A percentile compares a stretch with the other conserved stretches of the same genome.
Evolutionary conservation across 2,797 vertebrate species (phyloP).

Genomic region (Periparus ater): DNA sequence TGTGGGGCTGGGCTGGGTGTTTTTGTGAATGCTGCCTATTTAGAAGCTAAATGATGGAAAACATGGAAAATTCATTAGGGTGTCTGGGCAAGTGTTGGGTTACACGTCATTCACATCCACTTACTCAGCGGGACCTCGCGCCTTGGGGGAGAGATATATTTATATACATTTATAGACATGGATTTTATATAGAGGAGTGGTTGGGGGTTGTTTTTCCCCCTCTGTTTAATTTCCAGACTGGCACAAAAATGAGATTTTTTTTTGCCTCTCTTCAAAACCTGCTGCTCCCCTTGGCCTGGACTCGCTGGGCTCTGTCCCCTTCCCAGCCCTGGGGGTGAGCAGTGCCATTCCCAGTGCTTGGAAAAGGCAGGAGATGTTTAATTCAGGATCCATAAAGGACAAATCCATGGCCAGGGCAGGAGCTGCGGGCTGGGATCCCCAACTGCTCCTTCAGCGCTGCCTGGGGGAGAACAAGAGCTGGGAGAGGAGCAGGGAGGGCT

Average conservation of each 20-base stretch:
- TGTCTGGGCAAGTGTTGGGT: constrained; percentile 42
- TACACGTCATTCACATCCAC: constrained; percentile 37
- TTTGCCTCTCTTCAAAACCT: background rate
- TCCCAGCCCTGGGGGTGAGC: fast-evolving
- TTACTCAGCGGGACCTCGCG: constrained; percentile 16
- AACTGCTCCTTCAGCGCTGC: background rate
- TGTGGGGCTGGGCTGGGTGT: background rate
- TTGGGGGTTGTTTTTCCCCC: fast-evolving
- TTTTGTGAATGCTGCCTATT: constrained; percentile 42
- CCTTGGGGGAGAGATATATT: constrained; percentile 16
- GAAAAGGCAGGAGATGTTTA: background rate
- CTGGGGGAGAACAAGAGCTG: background rate
- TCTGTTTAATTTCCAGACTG: background rate
- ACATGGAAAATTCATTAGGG: constrained; percentile 51
- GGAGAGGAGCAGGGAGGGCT: background rate
- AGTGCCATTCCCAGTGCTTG: background rate
- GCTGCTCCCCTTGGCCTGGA: background rate
- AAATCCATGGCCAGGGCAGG: background rate
- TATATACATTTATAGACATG: background rate
- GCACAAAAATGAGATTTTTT: background rate
- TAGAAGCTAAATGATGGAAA: constrained; percentile 34
- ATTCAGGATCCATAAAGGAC: background rate
- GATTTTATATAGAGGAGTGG: background rate
- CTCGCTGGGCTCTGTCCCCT: background rate
- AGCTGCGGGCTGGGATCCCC: background rate